Evolutionary conservation across 2,797 vertebrate species (phyloP).

Genomic region (Trachurus trachurus): DNA sequence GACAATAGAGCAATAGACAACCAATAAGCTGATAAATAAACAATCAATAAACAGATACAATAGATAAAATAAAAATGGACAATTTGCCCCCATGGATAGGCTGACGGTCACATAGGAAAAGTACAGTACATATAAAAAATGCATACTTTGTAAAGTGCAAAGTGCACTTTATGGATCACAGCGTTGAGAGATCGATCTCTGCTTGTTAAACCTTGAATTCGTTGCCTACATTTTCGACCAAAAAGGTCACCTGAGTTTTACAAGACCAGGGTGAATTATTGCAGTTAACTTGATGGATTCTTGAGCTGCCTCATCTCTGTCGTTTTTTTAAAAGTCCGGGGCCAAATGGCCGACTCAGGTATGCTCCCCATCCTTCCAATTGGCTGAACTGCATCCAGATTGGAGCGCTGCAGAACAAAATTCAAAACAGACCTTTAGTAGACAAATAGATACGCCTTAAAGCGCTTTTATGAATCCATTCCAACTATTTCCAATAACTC

Average conservation of each 20-base stretch:
- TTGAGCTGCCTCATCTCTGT: conserved; percentile 31
- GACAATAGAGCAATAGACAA: no score
- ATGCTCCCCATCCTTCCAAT: conserved; percentile 52
- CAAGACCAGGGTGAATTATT: neutral
- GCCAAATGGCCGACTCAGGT: conserved; percentile 37
- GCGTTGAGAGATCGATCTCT: no score
- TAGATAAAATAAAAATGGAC: no score
- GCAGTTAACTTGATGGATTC: conserved; percentile 18
- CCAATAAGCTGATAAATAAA: no score
- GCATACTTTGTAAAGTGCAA: no score
- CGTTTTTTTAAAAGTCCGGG: conserved; percentile 2
- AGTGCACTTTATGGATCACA: no score
- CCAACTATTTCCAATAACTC: conserved; percentile 73
- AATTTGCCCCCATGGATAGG: no score
- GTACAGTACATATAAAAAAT: no score
- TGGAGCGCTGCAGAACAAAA: conserved; percentile 46
- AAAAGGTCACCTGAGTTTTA: conserved; percentile 38
- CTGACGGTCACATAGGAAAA: no score
- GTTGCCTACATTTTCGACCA: neutral
- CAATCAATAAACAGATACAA: no score
- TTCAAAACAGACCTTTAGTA: conserved; percentile 69
- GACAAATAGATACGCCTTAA: conserved; percentile 70
- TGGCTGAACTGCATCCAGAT: conserved; percentile 48
- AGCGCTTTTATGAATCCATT: conserved; percentile 63
- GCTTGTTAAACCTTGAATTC: conserved; percentile 8